These are phyloP conservation scores for Phortica okadai DNA, from an alignment of 2,888 invertebrate species.

Conservation along the genomic window DNA sequence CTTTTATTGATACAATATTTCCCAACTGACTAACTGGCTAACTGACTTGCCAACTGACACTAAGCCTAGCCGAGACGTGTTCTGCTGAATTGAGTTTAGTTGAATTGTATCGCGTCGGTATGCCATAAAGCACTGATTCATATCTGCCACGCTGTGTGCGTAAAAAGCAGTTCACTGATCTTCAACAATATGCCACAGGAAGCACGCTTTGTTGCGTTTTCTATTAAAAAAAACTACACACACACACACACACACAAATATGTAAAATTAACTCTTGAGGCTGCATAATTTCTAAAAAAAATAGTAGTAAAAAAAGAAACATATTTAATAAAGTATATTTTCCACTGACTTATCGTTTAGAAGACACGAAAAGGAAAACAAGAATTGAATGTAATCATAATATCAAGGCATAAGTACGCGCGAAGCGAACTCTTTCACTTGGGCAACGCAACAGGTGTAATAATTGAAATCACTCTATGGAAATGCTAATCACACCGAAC, in stretches of 20 bases:
- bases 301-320: slow-evolving; percentile 32
- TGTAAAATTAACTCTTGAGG: slow-evolving; percentile 44
- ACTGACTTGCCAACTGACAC: background rate
- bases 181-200: slow-evolving; percentile 54
- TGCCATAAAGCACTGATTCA: slow-evolving; percentile 32
- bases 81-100: background rate
- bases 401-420: slow-evolving; percentile 43
- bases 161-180: slow-evolving; percentile 44
- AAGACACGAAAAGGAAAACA: slow-evolving; percentile 11
- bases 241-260: background rate
- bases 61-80: background rate
- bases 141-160: slow-evolving; percentile 44
- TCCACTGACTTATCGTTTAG: slow-evolving; percentile 8
- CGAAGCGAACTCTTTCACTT: slow-evolving; percentile 37
- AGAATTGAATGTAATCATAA: slow-evolving; percentile 34
- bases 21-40: slow-evolving; percentile 34
- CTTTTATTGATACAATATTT: slow-evolving; percentile 45
- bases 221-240: slow-evolving; percentile 37
- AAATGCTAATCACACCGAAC: slow-evolving; percentile 61
- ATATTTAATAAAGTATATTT: slow-evolving; percentile 41
- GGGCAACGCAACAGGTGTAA: slow-evolving; percentile 74
- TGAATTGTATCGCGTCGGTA: background rate
- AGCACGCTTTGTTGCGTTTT: slow-evolving; percentile 63
- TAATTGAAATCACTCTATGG: slow-evolving; percentile 73
- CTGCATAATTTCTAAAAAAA: slow-evolving; percentile 47